Base-by-base conservation (phyloP, 2,888 invertebrate genomes). In the Amblyjoppa proteus region DNA sequence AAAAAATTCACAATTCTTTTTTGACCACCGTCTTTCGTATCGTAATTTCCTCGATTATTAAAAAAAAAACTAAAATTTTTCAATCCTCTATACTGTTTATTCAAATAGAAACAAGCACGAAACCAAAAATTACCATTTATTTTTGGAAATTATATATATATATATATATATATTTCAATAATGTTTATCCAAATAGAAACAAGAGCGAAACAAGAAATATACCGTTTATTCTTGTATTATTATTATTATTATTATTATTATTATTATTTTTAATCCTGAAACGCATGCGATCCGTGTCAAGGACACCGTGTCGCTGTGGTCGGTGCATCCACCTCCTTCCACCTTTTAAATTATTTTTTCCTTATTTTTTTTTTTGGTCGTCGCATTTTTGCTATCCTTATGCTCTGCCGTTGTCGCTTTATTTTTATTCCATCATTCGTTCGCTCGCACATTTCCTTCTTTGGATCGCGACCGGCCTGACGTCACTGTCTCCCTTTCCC, bases 381-480 rank as follows among this genome's bases (percentile, higher is more conserved):
- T 82, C 53, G 16, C 20, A 58, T 75, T 75, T 56, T 88, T 90
- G 87, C 91, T 93, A 92, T 92, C 91, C 91, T 92, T 92, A 91
- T 91, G 87, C 64, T 89, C 88, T 90, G 87, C 90, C 86, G 85
- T 89, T 88, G 89, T 91, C 90, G 88, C 89, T 91, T 49, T 69
- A 49, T 87, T 79, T 68, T 53, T 79, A 68, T 78, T 53, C 76
- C 64, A 61, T 86, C 81, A 73, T 81, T 73, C 81, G 34, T 53
- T 31, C 28, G 16, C 78, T 80, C 83, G 74, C 84, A 88, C 86
- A 89, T 89, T 90, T 90, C 91, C 91, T 90, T 91, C 87, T 90
- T 89, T 73, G 90, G 90, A 88, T 88, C 88, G 88, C 88, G 89
- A 85, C 88, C 75, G 45, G 68, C 80, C 87, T 91, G 90, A 91